Percentiles rank a stretch among this genome's conserved stretches.
Conservation (phyloP, 1,140 invertebrate species). For the Rhizoglyphus robini region DNA sequence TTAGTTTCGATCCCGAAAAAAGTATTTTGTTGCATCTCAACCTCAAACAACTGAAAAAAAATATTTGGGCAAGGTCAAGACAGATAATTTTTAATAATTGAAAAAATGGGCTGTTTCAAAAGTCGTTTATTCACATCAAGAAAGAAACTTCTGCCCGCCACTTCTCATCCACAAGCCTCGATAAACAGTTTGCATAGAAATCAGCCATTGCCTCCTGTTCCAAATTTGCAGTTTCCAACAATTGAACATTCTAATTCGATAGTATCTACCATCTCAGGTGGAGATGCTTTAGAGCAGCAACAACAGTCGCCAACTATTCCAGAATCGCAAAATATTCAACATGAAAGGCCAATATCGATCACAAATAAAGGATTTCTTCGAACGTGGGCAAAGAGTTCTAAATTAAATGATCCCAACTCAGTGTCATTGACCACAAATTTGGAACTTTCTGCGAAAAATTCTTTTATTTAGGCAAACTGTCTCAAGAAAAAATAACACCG, state of each 20-base stretch:
- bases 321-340: not conserved
- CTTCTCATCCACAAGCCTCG: not conserved
- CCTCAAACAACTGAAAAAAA: no score
- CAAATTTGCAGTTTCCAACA: not conserved
- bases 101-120: slow-evolving; percentile 13
- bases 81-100: no score
- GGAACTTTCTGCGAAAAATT: not conserved
- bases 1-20: no score
- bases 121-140: not conserved
- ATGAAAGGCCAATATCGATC: not conserved
- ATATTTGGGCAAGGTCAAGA: no score
- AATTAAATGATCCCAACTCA: not conserved
- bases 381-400: not conserved
- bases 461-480: not conserved
- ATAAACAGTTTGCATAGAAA: not conserved
- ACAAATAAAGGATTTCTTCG: slow-evolving; percentile 6
- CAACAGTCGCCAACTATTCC: not conserved
- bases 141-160: slow-evolving; percentile 4
- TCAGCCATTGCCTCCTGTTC: not conserved
- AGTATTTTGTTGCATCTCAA: no score
- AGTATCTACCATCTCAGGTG: not conserved
- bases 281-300: not conserved
- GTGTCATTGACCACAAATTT: not conserved
- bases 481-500: not conserved
- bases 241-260: not conserved